Conservation (phyloP, 2,797 vertebrate genomes). For the Gobionotothen gibberifrons region DNA sequence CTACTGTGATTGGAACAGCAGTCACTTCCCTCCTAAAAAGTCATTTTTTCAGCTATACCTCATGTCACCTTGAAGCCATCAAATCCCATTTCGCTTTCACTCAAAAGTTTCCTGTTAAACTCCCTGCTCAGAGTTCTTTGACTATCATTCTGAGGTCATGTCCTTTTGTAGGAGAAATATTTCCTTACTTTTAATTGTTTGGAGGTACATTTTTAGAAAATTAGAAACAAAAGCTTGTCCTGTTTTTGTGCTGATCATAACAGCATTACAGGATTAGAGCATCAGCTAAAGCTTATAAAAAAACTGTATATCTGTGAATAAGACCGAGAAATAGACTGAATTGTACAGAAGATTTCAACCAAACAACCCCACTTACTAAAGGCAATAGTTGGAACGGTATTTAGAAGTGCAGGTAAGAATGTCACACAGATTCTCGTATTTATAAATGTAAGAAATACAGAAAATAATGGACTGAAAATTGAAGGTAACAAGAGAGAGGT, state of each 20-base stretch:
- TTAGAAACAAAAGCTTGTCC: slow-evolving; percentile 2
- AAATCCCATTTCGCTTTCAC: neutral
- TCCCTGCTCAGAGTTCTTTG: slow-evolving; percentile 5
- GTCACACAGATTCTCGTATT: neutral
- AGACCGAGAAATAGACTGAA: neutral
- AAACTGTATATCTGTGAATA: neutral
- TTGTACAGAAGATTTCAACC: neutral
- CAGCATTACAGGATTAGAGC: neutral
- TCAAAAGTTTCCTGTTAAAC: slow-evolving; percentile 13
- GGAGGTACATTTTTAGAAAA: neutral
- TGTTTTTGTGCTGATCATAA: neutral
- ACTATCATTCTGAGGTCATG: slow-evolving; percentile 32
- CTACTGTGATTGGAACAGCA: slow-evolving; percentile 26
- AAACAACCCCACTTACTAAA: neutral
- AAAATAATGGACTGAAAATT: neutral
- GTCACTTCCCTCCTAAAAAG: slow-evolving; percentile 12
- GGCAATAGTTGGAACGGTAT: neutral
- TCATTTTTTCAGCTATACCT: slow-evolving; percentile 20
- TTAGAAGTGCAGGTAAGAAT: neutral
- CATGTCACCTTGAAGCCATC: slow-evolving; percentile 24
- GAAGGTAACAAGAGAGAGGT: neutral
- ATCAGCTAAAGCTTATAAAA: neutral
- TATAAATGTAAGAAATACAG: neutral
- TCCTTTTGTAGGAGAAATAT: slow-evolving; percentile 25
- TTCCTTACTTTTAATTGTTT: slow-evolving; percentile 19